Base-by-base conservation (phyloP, 2,113 vertebrate genomes). In the Sinosuthora webbiana region DNA sequence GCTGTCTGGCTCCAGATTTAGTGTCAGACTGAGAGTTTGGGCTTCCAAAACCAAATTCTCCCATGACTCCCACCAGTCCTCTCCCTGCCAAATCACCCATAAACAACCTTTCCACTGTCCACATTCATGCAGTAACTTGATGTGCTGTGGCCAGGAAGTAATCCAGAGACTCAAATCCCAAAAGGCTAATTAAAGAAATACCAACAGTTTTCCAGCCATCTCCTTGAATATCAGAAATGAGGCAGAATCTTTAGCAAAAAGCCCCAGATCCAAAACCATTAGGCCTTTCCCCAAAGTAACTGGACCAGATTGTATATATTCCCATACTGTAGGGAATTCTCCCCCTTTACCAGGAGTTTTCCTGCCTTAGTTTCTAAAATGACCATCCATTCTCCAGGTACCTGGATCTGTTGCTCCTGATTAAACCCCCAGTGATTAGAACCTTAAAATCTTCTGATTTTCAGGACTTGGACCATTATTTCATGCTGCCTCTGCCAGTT, bases 71-170 rank as follows among this genome's bases (percentile, higher is more conserved):
- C 14, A 24, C 27, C 45, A 33, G 12, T 16, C 12, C 9, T 21
- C 3, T 14, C 24, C 11, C 9, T n/a, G 10, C 11, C 68, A 68
- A 63, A 55, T 27, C 0, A 0, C 17, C 10, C 21, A 9, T 15
- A 4, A 22, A 21, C 13, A 56, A 42, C 41, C 55, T 69, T 77
- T 63, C 31, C 9, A 3, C 14, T 47, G 19, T 21, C 77, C 35
- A 59, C 11, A 50, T 33, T 57, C 30, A 13, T 4, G 13, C 39
- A 25, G 22, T 39, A 71, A 76, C 3, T 68, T 83, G 47, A n/a
- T 76, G 31, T 59, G n/a, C 33, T 53, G 24, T 57, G n/a, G 20
- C 28, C 52, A 74, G 37, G 17, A 42, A 23, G 27, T 77, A 77
- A 81, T 20, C 27, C 27, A 60, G 56, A 80, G 25, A 42, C 27